phyloP scores from a whole-genome alignment of 2,797 vertebrate species.

The Spea hammondii region DNA sequence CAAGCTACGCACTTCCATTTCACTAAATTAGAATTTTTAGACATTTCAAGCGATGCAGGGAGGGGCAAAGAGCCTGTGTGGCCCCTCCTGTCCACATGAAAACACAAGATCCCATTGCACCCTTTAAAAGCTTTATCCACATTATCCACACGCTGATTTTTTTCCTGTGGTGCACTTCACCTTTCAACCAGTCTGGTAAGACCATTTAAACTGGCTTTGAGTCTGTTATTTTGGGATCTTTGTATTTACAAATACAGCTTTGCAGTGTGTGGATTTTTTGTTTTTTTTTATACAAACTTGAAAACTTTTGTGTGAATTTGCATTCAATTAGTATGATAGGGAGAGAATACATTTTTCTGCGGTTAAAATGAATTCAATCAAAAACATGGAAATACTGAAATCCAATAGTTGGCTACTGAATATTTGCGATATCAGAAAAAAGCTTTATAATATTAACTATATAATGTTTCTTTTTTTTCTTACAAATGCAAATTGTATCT shows the following conservation, averaged over 20 bases:
- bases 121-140: slow-evolving; percentile 40
- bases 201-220: neutral
- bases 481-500: too few species aligned
- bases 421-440: too few species aligned
- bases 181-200: slow-evolving; percentile 65
- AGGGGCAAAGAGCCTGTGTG: slow-evolving; percentile 54
- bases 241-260: neutral
- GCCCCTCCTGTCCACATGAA: slow-evolving; percentile 55
- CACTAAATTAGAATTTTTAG: slow-evolving; percentile 10
- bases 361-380: neutral
- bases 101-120: slow-evolving; percentile 35
- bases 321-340: neutral
- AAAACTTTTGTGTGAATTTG: neutral
- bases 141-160: slow-evolving; percentile 24
- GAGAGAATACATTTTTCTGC: neutral
- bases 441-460: too few species aligned
- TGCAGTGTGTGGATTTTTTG: neutral
- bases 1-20: neutral
- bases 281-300: neutral
- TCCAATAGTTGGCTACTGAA: neutral
- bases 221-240: neutral
- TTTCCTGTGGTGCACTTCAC: slow-evolving; percentile 57
- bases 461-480: too few species aligned
- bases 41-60: slow-evolving; percentile 32
- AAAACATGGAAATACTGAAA: neutral